These are phyloP conservation scores for Alosa sapidissima DNA, from an alignment of 2,797 vertebrate genomes.

Conservation along the genomic window DNA sequence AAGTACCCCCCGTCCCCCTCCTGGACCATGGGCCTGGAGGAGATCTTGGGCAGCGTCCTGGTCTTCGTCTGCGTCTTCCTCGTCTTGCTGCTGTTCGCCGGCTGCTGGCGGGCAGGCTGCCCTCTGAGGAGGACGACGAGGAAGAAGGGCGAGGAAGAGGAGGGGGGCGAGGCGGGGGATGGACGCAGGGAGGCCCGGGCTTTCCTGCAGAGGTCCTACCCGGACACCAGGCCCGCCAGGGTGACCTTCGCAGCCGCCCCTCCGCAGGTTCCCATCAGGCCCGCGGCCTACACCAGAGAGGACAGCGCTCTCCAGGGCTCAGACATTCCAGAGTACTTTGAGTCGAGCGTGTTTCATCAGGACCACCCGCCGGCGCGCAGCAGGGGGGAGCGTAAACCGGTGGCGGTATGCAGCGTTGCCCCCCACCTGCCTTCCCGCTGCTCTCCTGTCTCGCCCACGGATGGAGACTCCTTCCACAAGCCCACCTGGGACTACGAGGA, in stretches of 20 bases:
- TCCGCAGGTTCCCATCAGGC: conserved; percentile 83
- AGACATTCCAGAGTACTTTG: conserved; percentile 74
- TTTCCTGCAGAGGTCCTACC: conserved; percentile 72
- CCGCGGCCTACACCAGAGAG: conserved; percentile 82
- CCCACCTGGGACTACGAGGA: conserved; percentile 83
- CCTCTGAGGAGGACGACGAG: conserved; percentile 72
- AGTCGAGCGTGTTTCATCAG: conserved; percentile 80
- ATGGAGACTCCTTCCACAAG: conserved; percentile 82
- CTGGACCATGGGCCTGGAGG: conserved; percentile 80
- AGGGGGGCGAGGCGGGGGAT: neutral
- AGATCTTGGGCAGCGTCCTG: conserved; percentile 78
- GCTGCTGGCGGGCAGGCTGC: conserved; percentile 68
- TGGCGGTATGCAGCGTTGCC: conserved; percentile 84
- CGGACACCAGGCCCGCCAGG: conserved; percentile 76
- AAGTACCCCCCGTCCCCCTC: conserved; percentile 69
- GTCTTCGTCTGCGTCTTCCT: conserved; percentile 73
- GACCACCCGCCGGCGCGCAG: conserved; percentile 63
- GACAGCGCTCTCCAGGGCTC: conserved; percentile 80
- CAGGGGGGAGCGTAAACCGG: conserved; percentile 76
- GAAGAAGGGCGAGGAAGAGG: conserved; percentile 46
- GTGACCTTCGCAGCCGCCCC: conserved; percentile 77
- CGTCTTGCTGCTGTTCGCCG: conserved; percentile 72
- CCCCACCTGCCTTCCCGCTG: conserved; percentile 80
- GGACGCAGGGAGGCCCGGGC: conserved; percentile 29
- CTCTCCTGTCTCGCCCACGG: conserved; percentile 76